These are phyloP conservation scores for Ibidorhyncha struthersii DNA, from an alignment of 2,113 vertebrate species.

Conservation along the genomic window DNA sequence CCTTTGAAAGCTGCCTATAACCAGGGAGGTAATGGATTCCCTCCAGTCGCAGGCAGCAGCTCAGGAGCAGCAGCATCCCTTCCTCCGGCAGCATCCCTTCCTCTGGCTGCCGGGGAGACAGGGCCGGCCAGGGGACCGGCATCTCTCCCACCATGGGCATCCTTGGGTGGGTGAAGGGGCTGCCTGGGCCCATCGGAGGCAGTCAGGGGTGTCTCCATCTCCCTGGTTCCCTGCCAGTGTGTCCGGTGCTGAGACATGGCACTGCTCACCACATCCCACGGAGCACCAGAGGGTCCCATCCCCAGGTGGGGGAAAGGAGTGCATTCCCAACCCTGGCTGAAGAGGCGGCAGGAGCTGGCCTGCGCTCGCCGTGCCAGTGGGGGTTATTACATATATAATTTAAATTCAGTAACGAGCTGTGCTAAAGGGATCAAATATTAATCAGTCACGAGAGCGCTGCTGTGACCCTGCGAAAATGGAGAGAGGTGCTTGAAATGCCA, in stretches of 20 bases:
- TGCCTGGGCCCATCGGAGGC: rapidly evolving
- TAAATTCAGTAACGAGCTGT: conserved; percentile 70
- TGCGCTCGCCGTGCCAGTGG: not conserved
- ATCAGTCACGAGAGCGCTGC: conserved; percentile 43
- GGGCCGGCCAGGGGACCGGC: rapidly evolving
- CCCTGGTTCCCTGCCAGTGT: not conserved
- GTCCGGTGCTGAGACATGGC: not conserved
- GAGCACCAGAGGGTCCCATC: not conserved
- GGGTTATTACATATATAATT: conserved; percentile 68
- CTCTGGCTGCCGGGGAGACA: not conserved
- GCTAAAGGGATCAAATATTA: conserved; percentile 76
- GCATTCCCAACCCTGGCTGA: no score
- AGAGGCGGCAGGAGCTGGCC: not conserved
- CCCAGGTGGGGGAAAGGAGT: no score
- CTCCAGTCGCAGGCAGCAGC: not conserved
- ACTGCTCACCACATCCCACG: rapidly evolving
- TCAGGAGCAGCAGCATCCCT: not conserved
- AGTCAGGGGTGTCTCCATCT: not conserved
- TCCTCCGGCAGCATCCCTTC: not conserved
- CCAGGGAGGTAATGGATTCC: conserved; percentile 65
- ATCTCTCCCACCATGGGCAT: rapidly evolving
- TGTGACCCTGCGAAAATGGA: conserved; percentile 49
- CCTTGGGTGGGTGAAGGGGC: not conserved
- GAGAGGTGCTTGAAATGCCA: conserved; percentile 37
- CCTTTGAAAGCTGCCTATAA: conserved; percentile 68